Evolutionary conservation across 2,113 vertebrate genomes (phyloP), one percentile per base, ranked within the genome.

Genomic region (Anguilla japonica): DNA sequence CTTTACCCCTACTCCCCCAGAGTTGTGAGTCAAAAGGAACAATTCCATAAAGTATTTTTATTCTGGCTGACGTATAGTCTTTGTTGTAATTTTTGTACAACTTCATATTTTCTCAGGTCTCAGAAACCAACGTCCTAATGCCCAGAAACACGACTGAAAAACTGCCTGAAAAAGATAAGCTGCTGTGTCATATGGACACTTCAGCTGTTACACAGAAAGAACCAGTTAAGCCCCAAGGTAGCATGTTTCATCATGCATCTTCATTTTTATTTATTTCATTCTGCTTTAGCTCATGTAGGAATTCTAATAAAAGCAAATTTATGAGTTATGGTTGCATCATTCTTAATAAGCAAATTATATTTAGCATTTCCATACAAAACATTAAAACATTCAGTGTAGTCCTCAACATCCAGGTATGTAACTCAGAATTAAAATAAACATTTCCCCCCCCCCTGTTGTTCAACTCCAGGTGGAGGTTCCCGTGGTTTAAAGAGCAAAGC

Each of bases 51-150:
- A 80, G 11, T 41, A 11, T 41, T 9, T 80, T 80, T 80, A 20
- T 40, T 2, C 16, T n/a, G n/a, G 20, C 41, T 41, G 79, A 40
- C 41, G 7, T 79, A 46, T 83, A 57, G 34, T 11, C 5, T 78
- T 83, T 87, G 26, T 16, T 83, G 0, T 50, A 80, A 83, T 87
- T 71, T 87, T 56, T 87, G 1, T 90, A 89, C 91, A 40, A 8
- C 88, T 53, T 60, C 46, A 15, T n/a, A n/a, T 90, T 91, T 95
- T 93, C 79, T 88, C 94, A 99, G 98, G 98, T 99, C 94, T 95
- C 97, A 87, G 97, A 97, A 90, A 97, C 98, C 92, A 98, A 99
- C 89, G 94, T 97, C 89, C 91, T 97, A 95, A 94, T 96, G 93
- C 96, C 97, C 92, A 98, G 97, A 92, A 98, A 95, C 92, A 94